Evolutionary conservation across 2,888 invertebrate species (phyloP).

Genomic region (Rugalucina vietnamica): DNA sequence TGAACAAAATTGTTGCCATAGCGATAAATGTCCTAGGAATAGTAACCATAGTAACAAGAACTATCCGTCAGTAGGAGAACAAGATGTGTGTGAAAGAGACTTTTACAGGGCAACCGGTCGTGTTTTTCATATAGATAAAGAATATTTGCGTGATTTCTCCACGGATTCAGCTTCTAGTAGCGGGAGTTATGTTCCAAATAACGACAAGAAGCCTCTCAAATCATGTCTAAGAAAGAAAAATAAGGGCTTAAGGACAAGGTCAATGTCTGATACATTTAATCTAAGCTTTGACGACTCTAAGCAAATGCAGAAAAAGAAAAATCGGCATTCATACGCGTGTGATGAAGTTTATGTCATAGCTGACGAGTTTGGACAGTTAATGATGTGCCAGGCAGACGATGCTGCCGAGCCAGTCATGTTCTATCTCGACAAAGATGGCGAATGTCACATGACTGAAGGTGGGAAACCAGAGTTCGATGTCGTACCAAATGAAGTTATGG

Average conservation of each 20-base stretch:
- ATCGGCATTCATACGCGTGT: constrained; percentile 79
- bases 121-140: constrained; percentile 33
- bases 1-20: constrained; percentile 64
- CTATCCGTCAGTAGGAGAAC: constrained; percentile 18
- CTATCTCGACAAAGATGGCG: constrained; percentile 62
- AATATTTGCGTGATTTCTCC: constrained; percentile 54
- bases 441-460: constrained; percentile 64
- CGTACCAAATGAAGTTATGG: constrained; percentile 47
- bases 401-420: constrained; percentile 65
- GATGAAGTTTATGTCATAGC: constrained; percentile 74
- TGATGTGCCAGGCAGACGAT: constrained; percentile 62
- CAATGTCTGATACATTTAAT: constrained; percentile 71
- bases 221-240: constrained; percentile 77
- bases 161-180: constrained; percentile 67
- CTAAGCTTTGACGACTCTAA: constrained; percentile 61
- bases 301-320: constrained; percentile 66
- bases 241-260: constrained; percentile 69
- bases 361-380: constrained; percentile 67
- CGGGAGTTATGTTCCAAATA: constrained; percentile 66
- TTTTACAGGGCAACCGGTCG: constrained; percentile 36
- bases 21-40: constrained; percentile 44
- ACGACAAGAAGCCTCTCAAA: constrained; percentile 76
- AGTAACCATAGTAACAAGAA: constrained; percentile 24
- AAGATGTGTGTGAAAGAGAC: constrained; percentile 50
- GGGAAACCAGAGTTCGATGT: constrained; percentile 54